Base-by-base conservation (phyloP, 1,140 invertebrate genomes). In the Polyergus mexicanus region DNA sequence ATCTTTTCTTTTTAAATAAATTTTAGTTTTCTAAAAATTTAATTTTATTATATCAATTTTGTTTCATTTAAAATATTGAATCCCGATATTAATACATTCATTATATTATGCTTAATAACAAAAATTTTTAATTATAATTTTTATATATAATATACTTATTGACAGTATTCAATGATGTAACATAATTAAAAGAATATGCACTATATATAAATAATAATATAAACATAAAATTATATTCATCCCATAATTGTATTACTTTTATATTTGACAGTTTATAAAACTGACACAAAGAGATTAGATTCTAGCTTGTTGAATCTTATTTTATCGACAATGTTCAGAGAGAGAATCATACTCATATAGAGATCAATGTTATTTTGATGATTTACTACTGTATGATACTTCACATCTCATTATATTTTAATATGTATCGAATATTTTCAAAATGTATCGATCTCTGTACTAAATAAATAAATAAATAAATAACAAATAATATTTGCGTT, bases 221-320 rank as follows among this genome's bases (percentile, higher is more conserved):
- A 28, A 28, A 28, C 25, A 32, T 41, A 13, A 47, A 69, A 69
- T 69, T 69, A 13, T 71, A 19, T 25, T 71, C 38, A 71, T 71
- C 16, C 6, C n/a, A 13, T n/a, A 38, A 75, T 75, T 56, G n/a
- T 16, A 76, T 62, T 76, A 60, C 19, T 7, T 32, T 32, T 32
- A 32, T 3, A 60, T 75, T 76, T 62, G 8, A 76, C 22, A 76
- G 10, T 60, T 75, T 41, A 60, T 19, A 38, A 75, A 75, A 4
- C 22, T 25, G 56, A 25, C 38, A 16, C 56, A 76, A 76, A 35
- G 10, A 35, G 25, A 32, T 76, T 25, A 32, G 16, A 62, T 38
- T 76, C 16, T 76, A 41, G 19, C 10, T 44, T 41, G 16, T 22
- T 60, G 25, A n/a, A 58, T n/a, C 16, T 28, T 11, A 13, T 58